These are phyloP conservation scores for Psephotus haematonotus DNA, from an alignment of 2,113 vertebrate genomes.

Conservation along the genomic window DNA sequence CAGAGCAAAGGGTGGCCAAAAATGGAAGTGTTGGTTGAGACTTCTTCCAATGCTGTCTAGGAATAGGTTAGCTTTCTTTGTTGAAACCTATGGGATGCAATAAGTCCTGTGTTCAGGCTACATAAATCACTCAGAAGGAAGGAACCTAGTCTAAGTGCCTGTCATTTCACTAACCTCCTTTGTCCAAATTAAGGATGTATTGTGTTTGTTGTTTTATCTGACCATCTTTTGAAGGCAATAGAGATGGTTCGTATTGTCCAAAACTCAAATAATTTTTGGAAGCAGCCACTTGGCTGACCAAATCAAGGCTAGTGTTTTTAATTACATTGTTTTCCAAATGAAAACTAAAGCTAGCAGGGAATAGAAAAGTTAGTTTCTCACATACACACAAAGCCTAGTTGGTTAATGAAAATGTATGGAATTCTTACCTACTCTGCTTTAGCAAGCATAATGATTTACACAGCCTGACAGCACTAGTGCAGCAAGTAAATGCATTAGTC, in stretches of 20 bases:
- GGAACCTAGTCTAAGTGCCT: neutral
- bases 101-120: neutral
- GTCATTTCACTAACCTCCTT: neutral
- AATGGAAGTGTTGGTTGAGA: neutral
- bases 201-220: neutral
- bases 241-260: neutral
- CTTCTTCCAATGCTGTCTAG: neutral
- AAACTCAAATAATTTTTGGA: neutral
- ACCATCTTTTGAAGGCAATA: neutral
- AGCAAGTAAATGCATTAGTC: constrained; percentile 85
- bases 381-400: constrained; percentile 14
- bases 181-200: neutral
- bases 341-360: neutral
- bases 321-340: neutral
- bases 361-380: neutral
- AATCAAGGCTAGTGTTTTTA: neutral
- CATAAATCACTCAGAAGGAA: neutral
- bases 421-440: constrained; percentile 73
- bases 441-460: constrained; percentile 70
- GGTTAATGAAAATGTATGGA: constrained; percentile 76
- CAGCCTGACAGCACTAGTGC: constrained; percentile 76
- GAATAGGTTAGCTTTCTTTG: neutral
- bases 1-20: neutral
- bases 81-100: neutral
- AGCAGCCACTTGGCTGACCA: neutral